Percentiles rank a stretch among this genome's conserved stretches.
phyloP scores from a whole-genome alignment of 2,113 vertebrate species.

The Rhodinocichla rosea region DNA sequence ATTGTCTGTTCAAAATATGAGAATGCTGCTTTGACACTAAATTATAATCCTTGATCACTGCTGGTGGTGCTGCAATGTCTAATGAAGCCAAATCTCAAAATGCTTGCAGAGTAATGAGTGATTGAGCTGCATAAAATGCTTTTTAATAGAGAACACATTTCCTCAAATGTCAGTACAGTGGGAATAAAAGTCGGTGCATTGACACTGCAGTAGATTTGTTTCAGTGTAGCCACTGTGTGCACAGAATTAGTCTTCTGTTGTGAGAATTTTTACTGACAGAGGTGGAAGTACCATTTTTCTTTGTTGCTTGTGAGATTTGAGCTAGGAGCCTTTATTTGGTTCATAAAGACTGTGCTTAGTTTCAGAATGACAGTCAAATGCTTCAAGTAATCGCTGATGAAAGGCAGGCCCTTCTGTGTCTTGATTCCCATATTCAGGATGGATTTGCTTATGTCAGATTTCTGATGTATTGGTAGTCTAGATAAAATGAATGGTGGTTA shows the following conservation, averaged over 20 bases:
- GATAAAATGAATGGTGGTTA: background rate
- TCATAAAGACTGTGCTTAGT: accelerated
- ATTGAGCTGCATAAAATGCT: background rate
- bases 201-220: background rate
- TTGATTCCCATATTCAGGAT: background rate
- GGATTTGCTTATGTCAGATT: background rate
- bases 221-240: background rate
- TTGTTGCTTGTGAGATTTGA: background rate
- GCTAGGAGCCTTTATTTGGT: background rate
- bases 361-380: background rate
- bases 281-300: background rate
- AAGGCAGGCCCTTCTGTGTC: background rate
- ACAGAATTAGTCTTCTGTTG: background rate
- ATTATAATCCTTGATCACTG: background rate
- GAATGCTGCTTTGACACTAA: background rate
- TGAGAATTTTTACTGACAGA: background rate
- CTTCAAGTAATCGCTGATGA: background rate
- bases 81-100: background rate
- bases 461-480: background rate
- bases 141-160: background rate
- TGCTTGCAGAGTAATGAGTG: background rate
- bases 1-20: background rate
- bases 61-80: background rate
- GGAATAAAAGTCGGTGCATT: background rate
- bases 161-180: background rate